A percentile compares a stretch with the other conserved stretches of the same genome.
These are phyloP conservation scores for Alligator sinensis DNA, from an alignment of 2,113 vertebrate species.

Conservation along the genomic window DNA sequence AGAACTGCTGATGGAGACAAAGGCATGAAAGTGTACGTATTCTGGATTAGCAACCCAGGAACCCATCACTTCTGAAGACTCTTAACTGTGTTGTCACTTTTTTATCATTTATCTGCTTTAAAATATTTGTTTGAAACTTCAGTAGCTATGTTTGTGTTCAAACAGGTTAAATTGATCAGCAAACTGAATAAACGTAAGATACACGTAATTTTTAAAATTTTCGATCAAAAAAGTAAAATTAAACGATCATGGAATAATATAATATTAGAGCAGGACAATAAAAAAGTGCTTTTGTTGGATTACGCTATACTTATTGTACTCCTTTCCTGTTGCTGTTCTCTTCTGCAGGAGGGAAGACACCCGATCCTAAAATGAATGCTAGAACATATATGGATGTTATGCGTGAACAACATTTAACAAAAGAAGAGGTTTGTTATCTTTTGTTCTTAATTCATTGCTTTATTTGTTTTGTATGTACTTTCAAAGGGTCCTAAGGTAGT, in stretches of 20 bases:
- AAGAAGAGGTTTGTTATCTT: conserved; percentile 89
- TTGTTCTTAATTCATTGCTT: background rate
- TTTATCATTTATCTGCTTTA: conserved; percentile 92
- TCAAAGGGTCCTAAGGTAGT: background rate
- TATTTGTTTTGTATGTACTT: background rate
- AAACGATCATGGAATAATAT: conserved; percentile 81
- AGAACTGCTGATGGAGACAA: conserved; percentile 99
- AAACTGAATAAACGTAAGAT: conserved; percentile 88
- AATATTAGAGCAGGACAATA: conserved; percentile 82
- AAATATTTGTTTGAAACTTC: conserved; percentile 87
- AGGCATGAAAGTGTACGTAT: conserved; percentile 99
- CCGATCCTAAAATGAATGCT: conserved; percentile 97
- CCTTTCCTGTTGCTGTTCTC: conserved; percentile 97
- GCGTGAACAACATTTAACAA: conserved; percentile 97
- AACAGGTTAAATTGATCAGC: conserved; percentile 90
- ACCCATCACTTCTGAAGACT: conserved; percentile 99
- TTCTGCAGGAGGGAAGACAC: conserved; percentile 99
- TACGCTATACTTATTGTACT: conserved; percentile 80
- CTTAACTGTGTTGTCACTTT: conserved; percentile 90
- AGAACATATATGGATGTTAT: conserved; percentile 99
- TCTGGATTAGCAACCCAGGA: conserved; percentile 99
- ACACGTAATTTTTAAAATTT: conserved; percentile 82
- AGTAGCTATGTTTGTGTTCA: conserved; percentile 88
- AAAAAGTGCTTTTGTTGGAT: conserved; percentile 67
- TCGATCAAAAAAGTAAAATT: conserved; percentile 82